Conservation (phyloP, 2,888 invertebrate genomes). For the Linyphia triangularis region DNA sequence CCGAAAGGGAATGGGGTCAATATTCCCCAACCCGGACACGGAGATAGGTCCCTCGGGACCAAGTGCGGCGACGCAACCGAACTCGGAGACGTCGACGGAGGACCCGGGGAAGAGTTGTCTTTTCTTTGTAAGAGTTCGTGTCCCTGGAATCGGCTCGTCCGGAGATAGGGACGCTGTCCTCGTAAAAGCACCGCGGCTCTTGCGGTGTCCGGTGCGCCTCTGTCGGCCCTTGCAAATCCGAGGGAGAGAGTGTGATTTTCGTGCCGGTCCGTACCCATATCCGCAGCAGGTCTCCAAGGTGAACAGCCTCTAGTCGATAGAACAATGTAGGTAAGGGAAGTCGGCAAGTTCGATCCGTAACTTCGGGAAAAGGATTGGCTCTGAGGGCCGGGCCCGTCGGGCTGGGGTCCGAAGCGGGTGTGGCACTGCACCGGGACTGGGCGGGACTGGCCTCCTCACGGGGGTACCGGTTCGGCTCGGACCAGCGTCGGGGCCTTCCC, state of each 20-base stretch:
- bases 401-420: constrained; percentile 82
- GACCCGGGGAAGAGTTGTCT: too few species aligned
- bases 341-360: constrained; percentile 84
- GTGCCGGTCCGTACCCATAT: constrained; percentile 81
- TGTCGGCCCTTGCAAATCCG: too few species aligned
- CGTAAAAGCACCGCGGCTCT: constrained; percentile 80
- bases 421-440: constrained; percentile 78
- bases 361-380: constrained; percentile 87
- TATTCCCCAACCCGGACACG: too few species aligned
- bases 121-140: constrained; percentile 80
- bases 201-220: too few species aligned
- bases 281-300: constrained; percentile 89
- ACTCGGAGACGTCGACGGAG: too few species aligned
- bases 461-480: constrained; percentile 76
- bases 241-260: constrained; percentile 22
- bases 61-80: too few species aligned
- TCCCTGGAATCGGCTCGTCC: constrained; percentile 81
- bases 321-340: constrained; percentile 86
- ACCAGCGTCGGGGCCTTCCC: constrained; percentile 78
- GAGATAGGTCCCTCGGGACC: too few species aligned
- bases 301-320: constrained; percentile 85
- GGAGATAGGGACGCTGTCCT: constrained; percentile 79
- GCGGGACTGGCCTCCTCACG: constrained; percentile 77
- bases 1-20: too few species aligned
- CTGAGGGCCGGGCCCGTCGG: constrained; percentile 85